Evolutionary conservation across 2,888 invertebrate genomes (phyloP), one percentile per base, ranked within the genome.

Genomic region (Callyntrura guangdongensis): DNA sequence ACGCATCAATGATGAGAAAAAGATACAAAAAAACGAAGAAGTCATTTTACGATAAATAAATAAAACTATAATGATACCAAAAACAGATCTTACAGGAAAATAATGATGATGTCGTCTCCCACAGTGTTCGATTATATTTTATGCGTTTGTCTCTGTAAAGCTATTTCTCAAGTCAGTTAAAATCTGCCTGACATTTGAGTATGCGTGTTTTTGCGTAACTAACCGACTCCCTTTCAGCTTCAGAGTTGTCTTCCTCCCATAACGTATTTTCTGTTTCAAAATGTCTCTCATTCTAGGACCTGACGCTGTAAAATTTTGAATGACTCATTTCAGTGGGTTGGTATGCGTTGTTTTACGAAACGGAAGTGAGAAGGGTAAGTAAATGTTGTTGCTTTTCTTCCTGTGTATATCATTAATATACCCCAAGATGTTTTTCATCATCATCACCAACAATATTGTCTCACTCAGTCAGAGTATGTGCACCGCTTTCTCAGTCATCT

Each of bases 321-420:
- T 85, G 85, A 85, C 85, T 85, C 85, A 85, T 69, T 85, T 85
- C 69, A 77, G 17, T 72, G 67, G 27, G 77, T 53, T 77, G 69
- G 49, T 36, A 36, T 36, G 36, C 56, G 53, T 85, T 85, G 72
- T 72, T 56, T 83, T 25, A 56, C 14, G 83, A 56, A 72, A 85
- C 85, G 85, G 85, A 85, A 85, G 85, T 85, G 14, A 49, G 85
- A 64, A 84, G 69, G 59, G 61, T 36, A 81, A 17, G 83, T 53
- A 6, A 53, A 77, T 77, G 49, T 20, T 74, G 17, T 74, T 74
- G 74, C 74, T 53, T 84, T 84, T 59, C 59, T 45, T 84, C 17
- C 47, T 61, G 47, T 11, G n/a, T 81, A 5, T 22, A 36, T 82
- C 1, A 20, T n/a, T 9, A 22, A 0, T 72, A 12, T 77, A 53